Evolutionary conservation across 53 echinoderm and acorn worm genomes (phyloP).

Genomic region (Luidia sarsii): DNA sequence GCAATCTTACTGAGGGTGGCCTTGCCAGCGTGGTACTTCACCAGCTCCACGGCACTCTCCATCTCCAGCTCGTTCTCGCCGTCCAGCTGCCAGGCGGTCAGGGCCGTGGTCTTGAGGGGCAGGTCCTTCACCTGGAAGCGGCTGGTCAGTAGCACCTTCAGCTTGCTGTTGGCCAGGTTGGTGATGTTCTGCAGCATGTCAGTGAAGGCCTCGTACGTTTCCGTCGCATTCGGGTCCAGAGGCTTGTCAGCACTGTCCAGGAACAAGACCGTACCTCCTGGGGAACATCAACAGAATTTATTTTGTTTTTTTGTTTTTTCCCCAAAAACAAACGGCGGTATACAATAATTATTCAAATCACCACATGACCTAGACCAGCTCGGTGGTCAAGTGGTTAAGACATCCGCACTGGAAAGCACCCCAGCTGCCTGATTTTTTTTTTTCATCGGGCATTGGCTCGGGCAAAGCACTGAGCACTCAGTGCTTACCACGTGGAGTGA

Average conservation of each 20-base stretch:
- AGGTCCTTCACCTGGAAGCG: slow-evolving; percentile 71
- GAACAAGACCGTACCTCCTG: slow-evolving; percentile 82
- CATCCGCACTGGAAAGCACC: too few relatives aligned
- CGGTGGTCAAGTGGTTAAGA: too few relatives aligned
- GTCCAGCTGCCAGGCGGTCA: slow-evolving; percentile 53
- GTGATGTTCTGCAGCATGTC: slow-evolving; percentile 69
- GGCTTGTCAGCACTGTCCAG: slow-evolving; percentile 94
- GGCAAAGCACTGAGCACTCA: too few relatives aligned
- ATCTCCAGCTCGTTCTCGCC: slow-evolving; percentile 82
- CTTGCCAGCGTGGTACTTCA: slow-evolving; percentile 78
- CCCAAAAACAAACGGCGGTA: too few relatives aligned
- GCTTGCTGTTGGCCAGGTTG: slow-evolving; percentile 64
- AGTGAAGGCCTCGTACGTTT: slow-evolving; percentile 55
- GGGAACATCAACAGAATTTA: neutral
- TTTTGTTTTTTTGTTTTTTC: too few relatives aligned
- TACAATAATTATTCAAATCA: too few relatives aligned
- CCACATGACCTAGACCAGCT: too few relatives aligned
- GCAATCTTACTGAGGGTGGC: slow-evolving; percentile 27
- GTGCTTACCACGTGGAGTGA: too few relatives aligned
- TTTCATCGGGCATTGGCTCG: too few relatives aligned
- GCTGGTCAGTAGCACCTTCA: slow-evolving; percentile 86
- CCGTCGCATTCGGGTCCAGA: slow-evolving; percentile 73
- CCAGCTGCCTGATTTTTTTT: too few relatives aligned
- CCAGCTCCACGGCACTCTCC: slow-evolving; percentile 80
- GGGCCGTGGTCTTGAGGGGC: neutral